These are phyloP conservation scores for Araneus ventricosus DNA, from an alignment of 1,140 invertebrate genomes.

Conservation along the genomic window DNA sequence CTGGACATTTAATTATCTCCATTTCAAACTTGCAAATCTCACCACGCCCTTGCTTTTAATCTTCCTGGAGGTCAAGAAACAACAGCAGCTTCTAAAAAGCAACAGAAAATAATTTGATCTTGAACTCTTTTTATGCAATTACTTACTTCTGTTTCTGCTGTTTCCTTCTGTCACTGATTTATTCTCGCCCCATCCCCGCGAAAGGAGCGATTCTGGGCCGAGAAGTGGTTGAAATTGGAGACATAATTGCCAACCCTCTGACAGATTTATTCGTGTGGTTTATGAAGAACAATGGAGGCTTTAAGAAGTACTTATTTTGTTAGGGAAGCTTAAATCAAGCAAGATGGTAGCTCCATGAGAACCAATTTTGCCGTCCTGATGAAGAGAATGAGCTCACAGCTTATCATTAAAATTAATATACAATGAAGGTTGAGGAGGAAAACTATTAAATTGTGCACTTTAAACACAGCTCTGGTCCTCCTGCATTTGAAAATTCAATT, in stretches of 20 bases:
- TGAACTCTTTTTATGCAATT: neutral
- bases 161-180: neutral
- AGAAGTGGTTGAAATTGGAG: neutral
- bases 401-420: neutral
- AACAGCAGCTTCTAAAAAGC: neutral
- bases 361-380: neutral
- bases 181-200: neutral
- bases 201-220: neutral
- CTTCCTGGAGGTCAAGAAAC: constrained; percentile 8
- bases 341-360: neutral
- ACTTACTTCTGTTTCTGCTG: neutral
- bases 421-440: neutral
- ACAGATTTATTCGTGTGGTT: constrained; percentile 14
- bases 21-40: neutral
- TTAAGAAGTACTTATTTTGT: neutral
- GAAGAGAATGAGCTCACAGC: neutral
- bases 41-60: constrained; percentile 34
- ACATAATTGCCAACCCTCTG: neutral
- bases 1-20: neutral
- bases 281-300: constrained; percentile 8
- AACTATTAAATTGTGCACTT: neutral
- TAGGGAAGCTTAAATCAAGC: neutral
- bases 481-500: no score
- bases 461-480: neutral
- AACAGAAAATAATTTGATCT: neutral